Conservation (phyloP, 2,888 invertebrate species). For the Eurois occulta region DNA sequence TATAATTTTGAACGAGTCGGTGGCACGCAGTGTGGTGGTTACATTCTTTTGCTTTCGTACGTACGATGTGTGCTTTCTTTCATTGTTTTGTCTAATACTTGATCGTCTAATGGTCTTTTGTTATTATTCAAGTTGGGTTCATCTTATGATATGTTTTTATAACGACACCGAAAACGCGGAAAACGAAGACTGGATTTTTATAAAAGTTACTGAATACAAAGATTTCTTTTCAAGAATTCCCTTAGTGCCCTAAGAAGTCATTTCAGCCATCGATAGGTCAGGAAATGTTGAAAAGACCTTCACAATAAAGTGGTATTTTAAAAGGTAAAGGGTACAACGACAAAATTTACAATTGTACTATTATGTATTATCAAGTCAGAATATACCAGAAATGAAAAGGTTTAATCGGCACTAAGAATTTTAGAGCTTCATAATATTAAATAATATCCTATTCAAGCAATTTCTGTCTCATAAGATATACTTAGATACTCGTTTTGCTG, state of each 20-base stretch:
- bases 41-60: conserved; percentile 23
- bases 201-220: background rate
- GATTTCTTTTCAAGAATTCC: background rate
- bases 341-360: conserved; percentile 17
- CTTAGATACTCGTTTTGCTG: conserved; percentile 47
- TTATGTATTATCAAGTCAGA: conserved; percentile 5
- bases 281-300: background rate
- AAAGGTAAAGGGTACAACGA: background rate
- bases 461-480: conserved; percentile 50
- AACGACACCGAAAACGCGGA: background rate
- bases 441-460: conserved; percentile 40
- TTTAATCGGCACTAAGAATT: conserved; percentile 38
- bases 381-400: conserved; percentile 27
- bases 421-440: conserved; percentile 27
- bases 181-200: background rate
- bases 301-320: conserved; percentile 3
- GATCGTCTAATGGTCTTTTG: background rate
- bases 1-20: conserved; percentile 61
- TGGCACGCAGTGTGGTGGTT: conserved; percentile 32
- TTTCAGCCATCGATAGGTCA: background rate
- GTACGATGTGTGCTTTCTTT: conserved; percentile 13
- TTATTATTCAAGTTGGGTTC: background rate
- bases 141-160: background rate
- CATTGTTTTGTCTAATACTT: background rate
- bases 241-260: background rate